Base-by-base conservation (phyloP, 2,113 vertebrate genomes). In the Heterochromis multidens region DNA sequence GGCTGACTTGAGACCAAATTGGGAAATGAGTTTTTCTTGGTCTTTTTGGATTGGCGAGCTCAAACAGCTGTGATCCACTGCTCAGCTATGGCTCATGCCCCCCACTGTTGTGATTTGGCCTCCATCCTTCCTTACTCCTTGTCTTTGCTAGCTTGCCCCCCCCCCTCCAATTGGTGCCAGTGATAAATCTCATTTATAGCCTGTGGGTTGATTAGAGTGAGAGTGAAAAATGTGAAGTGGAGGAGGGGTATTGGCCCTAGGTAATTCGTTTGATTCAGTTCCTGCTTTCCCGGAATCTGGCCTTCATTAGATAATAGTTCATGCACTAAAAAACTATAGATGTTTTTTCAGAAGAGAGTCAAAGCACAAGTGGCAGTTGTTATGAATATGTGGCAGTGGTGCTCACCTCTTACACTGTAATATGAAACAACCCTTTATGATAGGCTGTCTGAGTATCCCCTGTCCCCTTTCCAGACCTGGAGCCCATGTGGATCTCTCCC, bases 181-280 rank as follows among this genome's bases (percentile, higher is more conserved):
- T 90, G 84, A 95, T 95, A 96, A 95, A 95, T 96, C 90, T 94
- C 59, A 90, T 96, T 95, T 95, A 95, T 94, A 59, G 92, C 87
- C 90, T 43, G 27, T 92, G 86, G 91, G 83, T 85, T 94, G 93
- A 94, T 94, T 93, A 91, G 91, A 94, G 93, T 87, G 87, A 94
- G 89, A 90, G 90, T 92, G 87, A 94, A 93, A 94, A 91, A 94
- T 90, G 90, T 77, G 61, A 81, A 87, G 88, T 92, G 90, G 94
- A 88, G 88, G 88, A 88, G 86, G 86, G 88, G 90, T 78, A 76
- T 81, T 13, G 17, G 88, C 54, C 25, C 86, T 89, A 91, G 88
- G 91, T 95, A 91, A 93, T 92, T 87, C 57, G 33, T 89, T 93
- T 88, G 82, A 90, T 94, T 93, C 70, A 87, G 87, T 92, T 90